Percentiles rank a stretch among this genome's conserved stretches.
phyloP scores from a whole-genome alignment of 2,888 invertebrate genomes.

The Callyntrura sp. region DNA sequence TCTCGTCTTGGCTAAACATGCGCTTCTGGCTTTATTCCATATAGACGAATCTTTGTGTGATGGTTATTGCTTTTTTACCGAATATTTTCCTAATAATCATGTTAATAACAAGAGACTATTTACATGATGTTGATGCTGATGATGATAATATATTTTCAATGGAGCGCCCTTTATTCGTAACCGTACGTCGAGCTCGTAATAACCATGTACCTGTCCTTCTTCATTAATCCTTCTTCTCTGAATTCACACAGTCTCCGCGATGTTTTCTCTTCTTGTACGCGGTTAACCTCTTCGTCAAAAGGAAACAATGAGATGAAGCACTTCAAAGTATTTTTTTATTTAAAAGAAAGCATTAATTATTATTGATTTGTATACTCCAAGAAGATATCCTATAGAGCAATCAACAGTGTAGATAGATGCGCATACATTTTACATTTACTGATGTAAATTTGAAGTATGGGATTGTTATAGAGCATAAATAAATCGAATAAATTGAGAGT shows the following conservation, averaged over 20 bases:
- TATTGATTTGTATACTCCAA: too few species aligned
- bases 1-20: background rate
- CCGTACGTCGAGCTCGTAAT: constrained; percentile 5
- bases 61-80: constrained; percentile 58
- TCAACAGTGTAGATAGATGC: too few species aligned
- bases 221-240: background rate
- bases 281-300: background rate
- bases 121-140: constrained; percentile 43
- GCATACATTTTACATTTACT: background rate
- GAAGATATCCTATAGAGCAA: background rate
- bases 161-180: constrained; percentile 15
- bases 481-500: constrained; percentile 57
- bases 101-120: constrained; percentile 60
- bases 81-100: constrained; percentile 46
- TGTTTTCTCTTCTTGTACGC: background rate
- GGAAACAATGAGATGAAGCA: constrained; percentile 28
- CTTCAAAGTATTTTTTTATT: constrained; percentile 7
- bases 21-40: constrained; percentile 57
- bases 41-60: constrained; percentile 21
- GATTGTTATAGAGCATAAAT: constrained; percentile 66
- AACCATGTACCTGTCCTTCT: constrained; percentile 21
- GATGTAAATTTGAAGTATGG: constrained; percentile 46
- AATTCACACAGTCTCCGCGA: background rate
- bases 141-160: constrained; percentile 45
- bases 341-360: background rate